Conservation (phyloP, 2,113 vertebrate genomes). For the Motacilla tschutschensis region DNA sequence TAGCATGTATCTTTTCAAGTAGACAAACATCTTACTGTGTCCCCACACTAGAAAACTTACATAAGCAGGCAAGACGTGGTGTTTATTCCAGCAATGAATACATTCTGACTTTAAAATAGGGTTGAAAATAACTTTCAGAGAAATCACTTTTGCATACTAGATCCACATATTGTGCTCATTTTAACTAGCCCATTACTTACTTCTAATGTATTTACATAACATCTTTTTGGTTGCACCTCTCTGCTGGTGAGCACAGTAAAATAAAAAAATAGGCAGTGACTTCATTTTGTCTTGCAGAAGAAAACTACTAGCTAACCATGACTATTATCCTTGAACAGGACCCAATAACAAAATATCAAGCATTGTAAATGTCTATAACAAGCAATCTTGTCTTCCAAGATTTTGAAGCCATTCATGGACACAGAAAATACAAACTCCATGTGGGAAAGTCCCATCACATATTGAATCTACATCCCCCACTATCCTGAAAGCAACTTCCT, state of each 20-base stretch:
- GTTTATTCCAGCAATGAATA: not conserved
- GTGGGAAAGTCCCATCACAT: not conserved
- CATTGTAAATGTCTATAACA: not conserved
- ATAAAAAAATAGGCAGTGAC: not conserved
- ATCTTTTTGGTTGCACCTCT: not conserved
- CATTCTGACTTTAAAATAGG: not conserved
- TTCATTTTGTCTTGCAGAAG: not conserved
- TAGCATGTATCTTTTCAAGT: not conserved
- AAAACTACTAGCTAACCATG: not conserved
- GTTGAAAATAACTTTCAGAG: not conserved
- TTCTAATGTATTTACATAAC: not conserved
- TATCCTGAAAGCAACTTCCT: not conserved
- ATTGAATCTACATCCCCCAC: not conserved
- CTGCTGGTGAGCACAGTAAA: not conserved
- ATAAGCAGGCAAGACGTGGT: not conserved
- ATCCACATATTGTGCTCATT: not conserved
- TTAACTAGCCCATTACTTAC: not conserved
- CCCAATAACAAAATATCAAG: not conserved
- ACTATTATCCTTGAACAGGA: not conserved
- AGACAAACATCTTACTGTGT: not conserved
- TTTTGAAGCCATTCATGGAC: not conserved
- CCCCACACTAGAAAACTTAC: not conserved
- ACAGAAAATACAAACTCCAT: not conserved
- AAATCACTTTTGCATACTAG: not conserved
- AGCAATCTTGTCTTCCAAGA: not conserved